These are phyloP conservation scores for Pygoscelis antarcticus DNA, from an alignment of 2,113 vertebrate species.

Conservation along the genomic window DNA sequence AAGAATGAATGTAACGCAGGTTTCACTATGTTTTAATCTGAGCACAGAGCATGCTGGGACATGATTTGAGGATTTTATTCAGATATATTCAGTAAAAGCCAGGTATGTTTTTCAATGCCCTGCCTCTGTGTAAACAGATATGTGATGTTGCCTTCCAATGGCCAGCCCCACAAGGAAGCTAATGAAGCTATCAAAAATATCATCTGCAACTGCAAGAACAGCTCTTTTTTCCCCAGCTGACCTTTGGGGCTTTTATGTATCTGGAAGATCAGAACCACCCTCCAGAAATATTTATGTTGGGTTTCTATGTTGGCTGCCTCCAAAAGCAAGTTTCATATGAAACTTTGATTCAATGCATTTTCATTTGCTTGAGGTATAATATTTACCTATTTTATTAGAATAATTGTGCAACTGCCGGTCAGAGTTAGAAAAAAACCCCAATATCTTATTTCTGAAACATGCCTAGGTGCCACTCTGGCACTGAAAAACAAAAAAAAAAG, in stretches of 20 bases:
- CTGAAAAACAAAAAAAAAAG: background rate
- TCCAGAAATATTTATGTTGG: background rate
- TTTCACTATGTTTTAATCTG: background rate
- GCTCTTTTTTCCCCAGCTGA: background rate
- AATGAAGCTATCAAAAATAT: background rate
- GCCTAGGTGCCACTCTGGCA: background rate
- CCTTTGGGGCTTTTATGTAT: background rate
- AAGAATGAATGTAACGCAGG: accelerated
- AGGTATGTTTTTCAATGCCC: background rate
- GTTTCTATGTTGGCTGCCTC: background rate
- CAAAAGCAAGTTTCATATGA: background rate
- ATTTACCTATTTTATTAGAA: background rate
- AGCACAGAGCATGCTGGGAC: background rate
- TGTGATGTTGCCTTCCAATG: background rate
- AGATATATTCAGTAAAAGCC: background rate
- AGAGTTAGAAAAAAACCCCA: background rate
- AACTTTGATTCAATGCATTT: background rate
- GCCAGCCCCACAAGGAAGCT: background rate
- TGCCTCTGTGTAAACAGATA: background rate
- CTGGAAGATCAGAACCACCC: background rate
- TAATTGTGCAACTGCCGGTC: background rate
- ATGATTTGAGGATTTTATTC: background rate
- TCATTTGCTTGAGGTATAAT: background rate
- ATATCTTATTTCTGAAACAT: background rate
- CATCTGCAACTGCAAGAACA: background rate